Conservation (phyloP, 2,797 vertebrate species). For the Gambusia yucatana region DNA sequence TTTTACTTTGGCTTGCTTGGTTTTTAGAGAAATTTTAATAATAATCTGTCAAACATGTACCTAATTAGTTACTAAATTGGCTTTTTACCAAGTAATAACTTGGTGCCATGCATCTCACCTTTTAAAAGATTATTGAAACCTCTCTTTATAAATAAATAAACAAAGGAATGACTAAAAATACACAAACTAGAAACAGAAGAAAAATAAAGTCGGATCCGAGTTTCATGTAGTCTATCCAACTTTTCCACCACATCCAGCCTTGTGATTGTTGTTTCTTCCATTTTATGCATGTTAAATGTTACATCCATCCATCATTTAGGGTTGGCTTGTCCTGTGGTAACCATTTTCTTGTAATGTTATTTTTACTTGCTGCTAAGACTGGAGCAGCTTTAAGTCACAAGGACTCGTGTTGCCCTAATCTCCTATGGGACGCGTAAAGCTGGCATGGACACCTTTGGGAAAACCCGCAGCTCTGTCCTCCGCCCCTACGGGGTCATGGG, state of each 20-base stretch:
- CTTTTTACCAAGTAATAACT: too few species aligned
- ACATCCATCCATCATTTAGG: neutral
- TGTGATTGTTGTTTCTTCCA: too few species aligned
- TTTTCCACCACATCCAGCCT: too few species aligned
- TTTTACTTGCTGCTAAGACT: constrained; percentile 1
- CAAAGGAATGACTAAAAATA: neutral
- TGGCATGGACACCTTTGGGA: constrained; percentile 50
- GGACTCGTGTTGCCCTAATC: constrained; percentile 60
- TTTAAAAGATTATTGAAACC: too few species aligned
- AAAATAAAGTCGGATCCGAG: too few species aligned
- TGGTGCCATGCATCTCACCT: too few species aligned
- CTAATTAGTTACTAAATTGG: too few species aligned
- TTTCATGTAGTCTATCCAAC: too few species aligned
- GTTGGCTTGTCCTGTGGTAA: neutral
- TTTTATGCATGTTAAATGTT: neutral
- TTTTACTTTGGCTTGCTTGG: too few species aligned
- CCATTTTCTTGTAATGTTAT: neutral
- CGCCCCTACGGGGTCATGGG: constrained; percentile 61
- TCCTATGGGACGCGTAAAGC: constrained; percentile 55
- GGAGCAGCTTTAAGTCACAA: constrained; percentile 57
- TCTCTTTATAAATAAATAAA: neutral
- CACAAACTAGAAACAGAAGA: neutral
- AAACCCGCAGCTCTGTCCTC: constrained; percentile 47
- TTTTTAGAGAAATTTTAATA: too few species aligned
- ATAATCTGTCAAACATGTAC: too few species aligned